Conservation (phyloP, 1,140 invertebrate species). For the Coelopa frigida region DNA sequence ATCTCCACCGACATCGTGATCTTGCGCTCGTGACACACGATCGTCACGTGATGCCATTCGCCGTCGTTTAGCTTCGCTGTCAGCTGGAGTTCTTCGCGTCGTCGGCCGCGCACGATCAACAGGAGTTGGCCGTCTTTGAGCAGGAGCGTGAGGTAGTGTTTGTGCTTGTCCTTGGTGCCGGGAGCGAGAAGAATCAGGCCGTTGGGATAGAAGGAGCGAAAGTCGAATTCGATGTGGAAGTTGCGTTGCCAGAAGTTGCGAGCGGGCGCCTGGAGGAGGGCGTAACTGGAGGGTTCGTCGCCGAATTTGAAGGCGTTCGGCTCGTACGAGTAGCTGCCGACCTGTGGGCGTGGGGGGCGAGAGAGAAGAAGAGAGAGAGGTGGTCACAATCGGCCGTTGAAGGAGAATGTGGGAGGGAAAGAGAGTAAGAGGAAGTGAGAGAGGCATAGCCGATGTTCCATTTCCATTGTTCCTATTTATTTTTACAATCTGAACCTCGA, state of each 20-base stretch:
- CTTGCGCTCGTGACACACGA: slow-evolving; percentile 55
- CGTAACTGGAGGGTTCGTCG: slow-evolving; percentile 68
- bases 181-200: slow-evolving; percentile 72
- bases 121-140: slow-evolving; percentile 64
- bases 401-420: neutral
- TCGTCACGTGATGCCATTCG: slow-evolving; percentile 69
- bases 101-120: slow-evolving; percentile 59
- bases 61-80: slow-evolving; percentile 67
- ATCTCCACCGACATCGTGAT: slow-evolving; percentile 63
- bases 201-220: slow-evolving; percentile 78
- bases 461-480: too few relatives aligned
- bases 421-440: neutral
- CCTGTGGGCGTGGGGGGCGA: slow-evolving; percentile 43
- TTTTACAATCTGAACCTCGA: too few relatives aligned
- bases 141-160: slow-evolving; percentile 64
- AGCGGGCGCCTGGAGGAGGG: slow-evolving; percentile 57
- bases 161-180: slow-evolving; percentile 56
- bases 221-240: slow-evolving; percentile 72
- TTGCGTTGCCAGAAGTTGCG: slow-evolving; percentile 60
- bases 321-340: slow-evolving; percentile 66
- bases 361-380: neutral
- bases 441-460: too few relatives aligned
- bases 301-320: slow-evolving; percentile 80
- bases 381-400: too few relatives aligned
- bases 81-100: slow-evolving; percentile 56